phyloP scores from a whole-genome alignment of 1,140 invertebrate species.

The Schlechtendalia chinensis region DNA sequence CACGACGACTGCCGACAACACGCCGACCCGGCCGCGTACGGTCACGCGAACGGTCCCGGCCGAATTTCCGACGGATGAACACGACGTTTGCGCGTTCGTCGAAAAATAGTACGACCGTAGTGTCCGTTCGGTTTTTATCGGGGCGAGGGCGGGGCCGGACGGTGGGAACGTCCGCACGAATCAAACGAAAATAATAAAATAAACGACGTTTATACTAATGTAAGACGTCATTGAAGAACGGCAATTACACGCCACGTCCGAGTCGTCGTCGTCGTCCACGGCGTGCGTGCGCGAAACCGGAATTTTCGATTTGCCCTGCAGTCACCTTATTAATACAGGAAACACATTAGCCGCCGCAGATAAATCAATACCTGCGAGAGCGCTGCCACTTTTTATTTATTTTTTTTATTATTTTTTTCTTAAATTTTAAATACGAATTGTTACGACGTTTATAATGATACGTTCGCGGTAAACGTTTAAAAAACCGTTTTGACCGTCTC shows the following conservation, averaged over 20 bases:
- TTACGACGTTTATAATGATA: not conserved
- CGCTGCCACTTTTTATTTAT: not conserved
- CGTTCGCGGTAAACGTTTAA: not conserved
- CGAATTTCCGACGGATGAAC: too few species aligned
- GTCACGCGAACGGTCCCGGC: too few species aligned
- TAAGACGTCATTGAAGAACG: constrained; percentile 43
- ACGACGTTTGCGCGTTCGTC: too few species aligned
- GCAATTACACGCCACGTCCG: constrained; percentile 23
- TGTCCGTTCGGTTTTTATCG: too few species aligned
- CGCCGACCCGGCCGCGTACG: too few species aligned
- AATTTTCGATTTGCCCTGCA: constrained; percentile 42
- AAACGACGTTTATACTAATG: constrained; percentile 30
- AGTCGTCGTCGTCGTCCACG: not conserved
- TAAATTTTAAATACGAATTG: constrained; percentile 1
- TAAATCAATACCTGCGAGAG: constrained; percentile 36
- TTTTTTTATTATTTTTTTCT: constrained; percentile 6
- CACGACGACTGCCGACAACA: too few species aligned
- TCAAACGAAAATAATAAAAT: constrained; percentile 7
- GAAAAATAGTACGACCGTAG: too few species aligned
- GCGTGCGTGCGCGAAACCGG: constrained; percentile 11
- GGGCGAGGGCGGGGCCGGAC: not conserved
- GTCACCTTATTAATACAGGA: constrained; percentile 32
- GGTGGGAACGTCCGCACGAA: constrained; percentile 15
- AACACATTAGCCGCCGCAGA: constrained; percentile 39
- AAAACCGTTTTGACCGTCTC: constrained; percentile 22